Percentiles rank a stretch among this genome's conserved stretches.
phyloP scores from a whole-genome alignment of 2,888 invertebrate species.

The Blastobasis lacticolella region DNA sequence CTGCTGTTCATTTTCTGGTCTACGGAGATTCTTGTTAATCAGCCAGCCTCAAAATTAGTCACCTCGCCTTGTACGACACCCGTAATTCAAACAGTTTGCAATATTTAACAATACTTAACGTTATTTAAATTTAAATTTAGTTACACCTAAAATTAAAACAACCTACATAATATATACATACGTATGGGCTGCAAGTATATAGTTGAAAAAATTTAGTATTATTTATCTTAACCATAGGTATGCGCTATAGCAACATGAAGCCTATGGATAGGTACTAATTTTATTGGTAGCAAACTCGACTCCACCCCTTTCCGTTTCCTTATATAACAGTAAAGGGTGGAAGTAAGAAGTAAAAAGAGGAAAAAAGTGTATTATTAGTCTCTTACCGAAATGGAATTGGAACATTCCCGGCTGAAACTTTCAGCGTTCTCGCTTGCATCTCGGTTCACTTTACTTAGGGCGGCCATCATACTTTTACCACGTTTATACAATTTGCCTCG shows the following conservation, averaged over 20 bases:
- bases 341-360: conserved; percentile 72
- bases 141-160: too few relatives aligned
- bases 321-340: conserved; percentile 71
- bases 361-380: conserved; percentile 74
- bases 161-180: too few relatives aligned
- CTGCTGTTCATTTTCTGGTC: too few relatives aligned
- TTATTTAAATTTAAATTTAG: too few relatives aligned
- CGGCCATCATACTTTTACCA: conserved; percentile 64
- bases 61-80: too few relatives aligned
- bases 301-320: conserved; percentile 44
- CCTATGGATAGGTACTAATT: not conserved
- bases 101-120: not conserved
- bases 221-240: too few relatives aligned
- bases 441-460: conserved; percentile 68
- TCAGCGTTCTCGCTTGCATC: conserved; percentile 56
- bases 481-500: conserved; percentile 55
- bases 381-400: conserved; percentile 74
- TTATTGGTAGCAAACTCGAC: conserved; percentile 18
- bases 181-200: too few relatives aligned
- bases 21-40: too few relatives aligned
- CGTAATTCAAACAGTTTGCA: not conserved
- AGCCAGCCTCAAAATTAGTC: too few relatives aligned
- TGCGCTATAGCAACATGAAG: too few relatives aligned
- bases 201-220: too few relatives aligned
- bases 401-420: conserved; percentile 69